Conservation (phyloP, 2,888 invertebrate genomes). For the Archips xylosteana region DNA sequence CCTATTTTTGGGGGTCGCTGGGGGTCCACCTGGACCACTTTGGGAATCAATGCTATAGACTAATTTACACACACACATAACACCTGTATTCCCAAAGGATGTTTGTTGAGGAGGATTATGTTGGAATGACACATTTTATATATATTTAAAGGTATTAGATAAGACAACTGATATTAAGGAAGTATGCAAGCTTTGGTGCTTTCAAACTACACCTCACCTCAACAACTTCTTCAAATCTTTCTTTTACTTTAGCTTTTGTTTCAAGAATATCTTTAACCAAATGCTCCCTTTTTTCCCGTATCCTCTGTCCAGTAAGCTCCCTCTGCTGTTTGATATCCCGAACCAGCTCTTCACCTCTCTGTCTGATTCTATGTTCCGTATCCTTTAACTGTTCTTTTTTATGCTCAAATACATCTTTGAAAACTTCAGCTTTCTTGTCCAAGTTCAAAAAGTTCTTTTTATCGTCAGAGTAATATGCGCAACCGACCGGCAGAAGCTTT, state of each 20-base stretch:
- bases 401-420: conserved; percentile 86
- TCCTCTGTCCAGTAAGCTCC: conserved; percentile 72
- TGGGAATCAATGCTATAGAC: no score
- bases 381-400: conserved; percentile 87
- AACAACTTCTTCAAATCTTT: conserved; percentile 90
- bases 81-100: no score
- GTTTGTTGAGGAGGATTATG: no score
- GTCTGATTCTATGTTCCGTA: conserved; percentile 83
- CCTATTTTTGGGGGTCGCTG: no score
- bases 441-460: conserved; percentile 74
- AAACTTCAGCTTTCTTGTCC: conserved; percentile 77
- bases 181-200: neutral
- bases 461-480: conserved; percentile 69
- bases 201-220: conserved; percentile 77
- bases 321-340: conserved; percentile 77
- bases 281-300: conserved; percentile 86
- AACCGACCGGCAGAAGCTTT: conserved; percentile 56
- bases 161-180: neutral
- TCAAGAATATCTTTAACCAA: conserved; percentile 90
- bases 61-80: no score
- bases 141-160: no score
- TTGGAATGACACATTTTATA: no score
- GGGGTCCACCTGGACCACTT: no score
- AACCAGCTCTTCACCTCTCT: conserved; percentile 74
- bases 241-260: conserved; percentile 89